Conservation (phyloP, 64 coral and sea anemone genomes). For the Platygyra sinensis region DNA sequence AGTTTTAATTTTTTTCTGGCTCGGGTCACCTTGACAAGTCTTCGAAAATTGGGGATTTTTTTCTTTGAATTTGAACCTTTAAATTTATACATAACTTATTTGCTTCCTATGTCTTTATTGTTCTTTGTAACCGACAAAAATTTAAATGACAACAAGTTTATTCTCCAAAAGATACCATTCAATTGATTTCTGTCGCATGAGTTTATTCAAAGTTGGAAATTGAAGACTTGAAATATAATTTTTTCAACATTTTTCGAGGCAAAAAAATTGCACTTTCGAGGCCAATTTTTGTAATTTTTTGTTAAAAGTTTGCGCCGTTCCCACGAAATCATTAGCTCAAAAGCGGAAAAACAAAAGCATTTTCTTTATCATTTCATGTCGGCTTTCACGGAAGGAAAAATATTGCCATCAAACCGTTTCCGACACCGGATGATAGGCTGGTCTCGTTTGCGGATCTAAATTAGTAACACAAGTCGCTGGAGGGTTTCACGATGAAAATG, state of each 20-base stretch:
- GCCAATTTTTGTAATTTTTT: background rate
- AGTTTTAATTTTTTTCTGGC: too few species aligned
- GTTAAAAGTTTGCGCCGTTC: background rate
- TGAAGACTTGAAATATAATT: too few species aligned
- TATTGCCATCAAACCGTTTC: conserved; percentile 23
- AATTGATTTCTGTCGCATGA: too few species aligned
- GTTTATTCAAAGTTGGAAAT: too few species aligned
- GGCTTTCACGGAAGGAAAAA: background rate
- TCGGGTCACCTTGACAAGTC: too few species aligned
- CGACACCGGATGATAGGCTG: conserved; percentile 9
- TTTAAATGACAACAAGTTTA: too few species aligned
- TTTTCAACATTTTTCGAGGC: background rate
- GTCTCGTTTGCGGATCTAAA: background rate
- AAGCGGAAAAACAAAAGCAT: background rate
- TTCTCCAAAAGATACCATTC: too few species aligned
- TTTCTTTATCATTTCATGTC: background rate
- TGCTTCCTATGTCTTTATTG: too few species aligned
- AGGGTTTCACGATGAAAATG: background rate
- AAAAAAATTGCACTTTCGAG: background rate
- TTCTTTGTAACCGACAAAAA: too few species aligned
- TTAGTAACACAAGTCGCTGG: background rate
- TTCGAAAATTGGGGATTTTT: too few species aligned
- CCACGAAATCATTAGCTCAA: background rate
- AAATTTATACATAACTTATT: too few species aligned
- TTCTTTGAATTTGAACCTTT: too few species aligned